phyloP scores from a whole-genome alignment of 2,797 vertebrate species.

The Sparus aurata region DNA sequence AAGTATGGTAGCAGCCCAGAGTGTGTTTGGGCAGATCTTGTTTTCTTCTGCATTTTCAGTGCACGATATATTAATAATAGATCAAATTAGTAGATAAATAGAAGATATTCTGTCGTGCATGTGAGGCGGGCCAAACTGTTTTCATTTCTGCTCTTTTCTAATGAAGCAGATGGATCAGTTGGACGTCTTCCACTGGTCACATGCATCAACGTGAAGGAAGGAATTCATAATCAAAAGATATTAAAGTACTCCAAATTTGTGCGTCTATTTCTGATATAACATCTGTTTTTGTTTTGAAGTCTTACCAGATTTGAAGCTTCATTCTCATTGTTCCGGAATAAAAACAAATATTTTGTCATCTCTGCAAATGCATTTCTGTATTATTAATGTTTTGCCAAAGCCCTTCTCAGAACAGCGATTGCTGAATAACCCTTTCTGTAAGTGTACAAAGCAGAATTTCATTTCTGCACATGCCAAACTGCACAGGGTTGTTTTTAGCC shows the following conservation, averaged over 20 bases:
- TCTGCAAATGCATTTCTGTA: background rate
- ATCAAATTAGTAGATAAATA: constrained; percentile 6
- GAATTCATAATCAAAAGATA: background rate
- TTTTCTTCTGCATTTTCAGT: constrained; percentile 7
- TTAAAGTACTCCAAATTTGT: background rate
- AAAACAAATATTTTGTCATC: background rate
- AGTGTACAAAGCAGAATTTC: background rate
- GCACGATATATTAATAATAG: background rate
- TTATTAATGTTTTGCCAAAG: background rate
- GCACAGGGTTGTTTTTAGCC: background rate
- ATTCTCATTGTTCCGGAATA: background rate
- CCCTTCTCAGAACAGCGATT: background rate
- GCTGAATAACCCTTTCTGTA: background rate
- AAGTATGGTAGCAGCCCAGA: constrained; percentile 10
- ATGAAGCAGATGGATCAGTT: constrained; percentile 26
- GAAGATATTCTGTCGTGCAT: background rate
- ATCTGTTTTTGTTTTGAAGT: background rate
- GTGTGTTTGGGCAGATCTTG: constrained; percentile 1
- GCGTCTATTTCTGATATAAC: background rate
- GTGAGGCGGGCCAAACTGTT: background rate
- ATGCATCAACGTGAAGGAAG: constrained; percentile 5
- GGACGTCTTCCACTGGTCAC: background rate
- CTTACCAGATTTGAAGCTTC: constrained; percentile 17
- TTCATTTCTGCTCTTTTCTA: constrained; percentile 7
- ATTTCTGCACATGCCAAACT: background rate